Evolutionary conservation across 2,797 vertebrate species (phyloP).

Genomic region (Clarias pachynema): DNA sequence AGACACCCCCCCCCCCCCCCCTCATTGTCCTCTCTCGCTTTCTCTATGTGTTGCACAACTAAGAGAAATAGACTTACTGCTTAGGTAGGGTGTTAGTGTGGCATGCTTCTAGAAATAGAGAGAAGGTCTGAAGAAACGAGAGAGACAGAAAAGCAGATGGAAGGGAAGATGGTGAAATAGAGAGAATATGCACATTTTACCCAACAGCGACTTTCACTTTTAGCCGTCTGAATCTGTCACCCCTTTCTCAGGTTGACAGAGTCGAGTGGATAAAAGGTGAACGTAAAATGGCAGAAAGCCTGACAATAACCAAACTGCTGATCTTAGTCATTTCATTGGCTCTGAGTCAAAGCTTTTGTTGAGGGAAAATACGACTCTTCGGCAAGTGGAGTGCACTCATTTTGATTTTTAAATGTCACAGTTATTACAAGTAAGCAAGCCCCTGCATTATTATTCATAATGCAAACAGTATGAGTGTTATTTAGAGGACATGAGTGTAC

Average conservation of each 20-base stretch:
- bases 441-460: constrained; percentile 57
- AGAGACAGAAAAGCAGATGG: constrained; percentile 53
- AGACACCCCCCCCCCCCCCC: constrained; percentile 65
- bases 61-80: constrained; percentile 51
- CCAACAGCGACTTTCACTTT: constrained; percentile 48
- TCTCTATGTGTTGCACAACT: constrained; percentile 73
- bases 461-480: constrained; percentile 54
- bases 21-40: constrained; percentile 50
- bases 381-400: constrained; percentile 57
- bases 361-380: constrained; percentile 61
- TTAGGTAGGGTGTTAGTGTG: constrained; percentile 48
- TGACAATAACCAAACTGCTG: constrained; percentile 62
- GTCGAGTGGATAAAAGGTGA: constrained; percentile 56
- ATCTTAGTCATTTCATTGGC: constrained; percentile 61
- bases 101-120: constrained; percentile 28
- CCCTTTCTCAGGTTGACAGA: constrained; percentile 57
- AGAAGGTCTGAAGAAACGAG: constrained; percentile 16
- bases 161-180: constrained; percentile 65
- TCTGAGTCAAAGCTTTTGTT: constrained; percentile 59
- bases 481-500: constrained; percentile 38
- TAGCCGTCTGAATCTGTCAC: constrained; percentile 46
- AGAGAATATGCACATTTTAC: constrained; percentile 65
- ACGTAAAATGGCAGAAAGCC: constrained; percentile 58
- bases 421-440: constrained; percentile 58
- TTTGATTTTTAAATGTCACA: constrained; percentile 62